Base-by-base conservation (phyloP, 2,797 vertebrate species). In the Cryptoprocta ferox region DNA sequence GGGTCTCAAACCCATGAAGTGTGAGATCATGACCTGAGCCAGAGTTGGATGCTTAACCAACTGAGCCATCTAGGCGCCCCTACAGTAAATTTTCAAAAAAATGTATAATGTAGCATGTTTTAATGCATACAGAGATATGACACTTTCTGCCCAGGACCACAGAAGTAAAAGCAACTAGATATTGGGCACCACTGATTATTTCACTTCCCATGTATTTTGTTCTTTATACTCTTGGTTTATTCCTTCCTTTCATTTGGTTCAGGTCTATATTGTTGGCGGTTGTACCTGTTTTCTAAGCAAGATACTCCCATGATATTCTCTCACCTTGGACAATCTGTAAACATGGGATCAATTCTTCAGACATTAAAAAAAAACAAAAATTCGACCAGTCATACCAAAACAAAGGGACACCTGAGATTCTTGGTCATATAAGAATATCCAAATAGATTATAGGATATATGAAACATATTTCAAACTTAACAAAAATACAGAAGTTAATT, bases 141-240 rank as follows among this genome's bases (percentile, higher is more conserved):
- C 6, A 78, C 2, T 35, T 68, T 68, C 56, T 70, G 70, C 21
- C 16, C 12, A 32, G 73, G 18, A 53, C n/a, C 3, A 18, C 2
- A 71, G 50, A 14, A 59, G 13, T 39, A 39, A 89, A 10, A 65
- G 1, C 5, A 9, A 2, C 0, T 48, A 26, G 7, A 56, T 6
- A 53, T 3, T 48, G 8, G 2, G 16, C 6, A 66, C 0, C 5
- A 59, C 2, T 37, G 19, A 18, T 18, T 48, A 10, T 56, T 11
- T 79, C 8, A 16, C 30, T 73, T 18, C 7, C 0, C 6, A 39
- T 16, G 4, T 70, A 5, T 3, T 63, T 37, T 76, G 9, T 48
- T 45, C 28, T 48, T 76, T 30, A 59, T 39, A 12, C 10, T 53
- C 26, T 53, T 81, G 1, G 1, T 76, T 59, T 50, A 59, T 50